phyloP scores from a whole-genome alignment of 2,888 invertebrate genomes.

The Sminthurinus aureus region DNA sequence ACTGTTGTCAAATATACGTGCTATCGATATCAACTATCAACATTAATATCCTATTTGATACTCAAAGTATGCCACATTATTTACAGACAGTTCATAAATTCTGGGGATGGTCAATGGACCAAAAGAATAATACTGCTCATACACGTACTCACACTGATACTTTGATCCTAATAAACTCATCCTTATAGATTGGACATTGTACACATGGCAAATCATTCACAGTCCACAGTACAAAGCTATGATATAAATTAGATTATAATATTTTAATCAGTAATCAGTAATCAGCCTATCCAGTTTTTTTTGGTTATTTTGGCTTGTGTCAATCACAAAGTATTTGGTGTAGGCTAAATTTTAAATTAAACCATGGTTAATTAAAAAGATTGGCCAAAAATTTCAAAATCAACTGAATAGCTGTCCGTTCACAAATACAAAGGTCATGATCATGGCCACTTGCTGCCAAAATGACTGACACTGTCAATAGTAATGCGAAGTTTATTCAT shows the following conservation, averaged over 20 bases:
- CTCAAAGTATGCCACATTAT: background rate
- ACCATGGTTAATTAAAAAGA: too few species aligned
- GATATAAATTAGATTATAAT: too few species aligned
- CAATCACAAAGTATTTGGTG: background rate
- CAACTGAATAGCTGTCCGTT: background rate
- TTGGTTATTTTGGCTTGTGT: background rate
- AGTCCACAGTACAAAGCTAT: background rate
- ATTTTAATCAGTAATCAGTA: too few species aligned
- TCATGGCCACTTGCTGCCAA: background rate
- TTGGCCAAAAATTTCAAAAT: background rate
- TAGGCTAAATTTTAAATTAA: background rate
- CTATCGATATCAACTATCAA: background rate
- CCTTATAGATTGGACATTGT: background rate
- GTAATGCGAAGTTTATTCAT: too few species aligned
- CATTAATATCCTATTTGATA: background rate
- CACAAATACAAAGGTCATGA: background rate
- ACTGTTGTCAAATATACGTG: too few species aligned
- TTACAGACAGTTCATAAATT: background rate
- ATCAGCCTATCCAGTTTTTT: background rate
- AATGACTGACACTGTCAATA: background rate
- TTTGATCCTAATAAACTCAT: background rate
- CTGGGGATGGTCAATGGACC: background rate
- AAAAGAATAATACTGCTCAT: background rate
- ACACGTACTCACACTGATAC: background rate
- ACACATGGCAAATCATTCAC: background rate